Evolutionary conservation across 1,140 invertebrate genomes (phyloP).

Genomic region (Drosophila setifemur): DNA sequence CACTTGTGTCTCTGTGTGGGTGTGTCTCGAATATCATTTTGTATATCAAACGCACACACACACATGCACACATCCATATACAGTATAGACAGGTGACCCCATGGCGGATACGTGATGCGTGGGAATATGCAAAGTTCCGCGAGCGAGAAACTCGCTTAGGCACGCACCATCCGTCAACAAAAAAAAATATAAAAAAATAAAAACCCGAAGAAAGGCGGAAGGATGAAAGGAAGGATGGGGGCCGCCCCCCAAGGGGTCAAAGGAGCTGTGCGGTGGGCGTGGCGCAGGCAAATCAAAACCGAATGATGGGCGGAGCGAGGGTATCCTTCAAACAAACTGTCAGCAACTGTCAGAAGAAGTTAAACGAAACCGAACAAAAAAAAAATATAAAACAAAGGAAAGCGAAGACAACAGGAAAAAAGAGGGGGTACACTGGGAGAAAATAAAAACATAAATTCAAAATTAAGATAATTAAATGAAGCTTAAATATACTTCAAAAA

Average conservation of each 20-base stretch:
- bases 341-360: slow-evolving; percentile 78
- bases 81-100: slow-evolving; percentile 15
- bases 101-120: slow-evolving; percentile 41
- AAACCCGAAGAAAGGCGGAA: background rate
- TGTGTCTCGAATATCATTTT: slow-evolving; percentile 6
- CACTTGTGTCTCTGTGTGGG: too few species aligned
- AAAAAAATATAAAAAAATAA: background rate
- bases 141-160: slow-evolving; percentile 37
- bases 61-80: background rate
- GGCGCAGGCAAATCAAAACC: slow-evolving; percentile 44
- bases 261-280: slow-evolving; percentile 1
- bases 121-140: slow-evolving; percentile 37
- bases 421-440: background rate
- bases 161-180: slow-evolving; percentile 44
- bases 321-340: slow-evolving; percentile 76
- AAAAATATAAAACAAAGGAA: slow-evolving; percentile 40
- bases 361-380: slow-evolving; percentile 47
- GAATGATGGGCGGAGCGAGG: slow-evolving; percentile 19
- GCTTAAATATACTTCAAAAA: too few species aligned
- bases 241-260: slow-evolving; percentile 10
- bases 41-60: background rate
- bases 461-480: slow-evolving; percentile 6
- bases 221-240: background rate
- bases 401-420: background rate
- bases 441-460: slow-evolving; percentile 14